Base-by-base conservation (phyloP, 2,113 vertebrate species). In the Myotis yumanensis region DNA sequence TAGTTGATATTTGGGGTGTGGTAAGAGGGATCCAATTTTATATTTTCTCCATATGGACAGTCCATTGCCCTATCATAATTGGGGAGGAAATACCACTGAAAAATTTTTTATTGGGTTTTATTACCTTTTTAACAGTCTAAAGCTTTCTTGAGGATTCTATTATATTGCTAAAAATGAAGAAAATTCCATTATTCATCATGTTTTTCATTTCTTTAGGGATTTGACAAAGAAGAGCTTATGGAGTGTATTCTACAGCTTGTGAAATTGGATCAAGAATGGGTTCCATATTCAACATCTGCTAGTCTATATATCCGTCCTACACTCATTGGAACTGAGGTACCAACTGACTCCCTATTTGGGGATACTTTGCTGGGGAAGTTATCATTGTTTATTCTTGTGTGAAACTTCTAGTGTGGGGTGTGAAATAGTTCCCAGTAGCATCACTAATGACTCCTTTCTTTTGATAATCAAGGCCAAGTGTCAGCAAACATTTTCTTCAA, bases 261-360 rank as follows among this genome's bases (percentile, higher is more conserved):
- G 80, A 98, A 98, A 87, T n/a, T 99, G 37, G 99, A 99, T 40
- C 98, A 98, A 94, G 99, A 99, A 2, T 99, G 99, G 99, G 98
- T 99, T 2, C 99, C 99, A 0, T 93, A 98, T 68, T 99, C 99
- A 1, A 98, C 98, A 0, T 66, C 97, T 9, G 98, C 98, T 18
- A 99, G 99, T 89, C 98, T 99, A 0, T 99, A 99, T 35, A 98
- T 99, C 84, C 99, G 99, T 14, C 99, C 99, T n/a, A 98, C 98
- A 0, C 97, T 99, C 15, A 96, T 99, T 5, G 98, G 99, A 94
- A 99, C 98, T 4, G 99, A 99, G 99, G 99, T 99, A 7, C 81
- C 97, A 20, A 35, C 15, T 3, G 0, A 20, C 5, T 89, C 30
- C 18, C 48, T 51, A 2, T 54, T 59, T 30, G 0, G 10, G 77